Base-by-base conservation (phyloP, 2,113 vertebrate genomes). In the Pollachius pollachius region DNA sequence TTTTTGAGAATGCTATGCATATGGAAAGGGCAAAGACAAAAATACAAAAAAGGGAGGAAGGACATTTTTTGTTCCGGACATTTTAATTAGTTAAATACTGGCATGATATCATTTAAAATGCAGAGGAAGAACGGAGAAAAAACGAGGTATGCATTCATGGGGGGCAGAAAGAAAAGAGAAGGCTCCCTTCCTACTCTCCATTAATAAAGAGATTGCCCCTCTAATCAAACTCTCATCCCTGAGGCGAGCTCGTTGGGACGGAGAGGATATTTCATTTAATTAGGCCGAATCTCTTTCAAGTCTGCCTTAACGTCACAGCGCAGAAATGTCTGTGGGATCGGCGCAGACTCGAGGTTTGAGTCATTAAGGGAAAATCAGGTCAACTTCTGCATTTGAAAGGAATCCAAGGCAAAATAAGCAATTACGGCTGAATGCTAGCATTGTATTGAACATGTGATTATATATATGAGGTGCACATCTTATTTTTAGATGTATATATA, bases 351-450 rank as follows among this genome's bases (percentile, higher is more conserved):
- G 58, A 82, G 82, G 76, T 87, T 85, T 85, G 30, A 86, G 78
- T 88, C 85, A 88, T 91, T 88, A 90, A 73, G 71, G 54, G 54
- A 57, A n/a, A 89, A 90, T 72, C 83, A 89, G 89, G 89, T 86
- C 86, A 88, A 74, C 68, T 56, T 82, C 70, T 67, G 78, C 70
- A 76, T 84, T 71, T 62, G 62, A 80, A 78, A 25, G 71, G 78
- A 85, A 84, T 76, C 73, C 75, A 9, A 78, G 65, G 80, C 78
- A 67, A 81, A 84, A 75, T 65, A 67, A 85, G 74, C 74, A 84
- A 87, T 85, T 87, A 84, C 66, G 74, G 70, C 60, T 34, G 64
- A 67, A 63, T 70, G 58, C 19, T 57, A 62, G 61, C 71, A 78
- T 84, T 85, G 75, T 81, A 84, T 84, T 80, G 84, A 83, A 84